Evolutionary conservation across 2,888 invertebrate genomes (phyloP).

Genomic region (Amorpha juglandis): DNA sequence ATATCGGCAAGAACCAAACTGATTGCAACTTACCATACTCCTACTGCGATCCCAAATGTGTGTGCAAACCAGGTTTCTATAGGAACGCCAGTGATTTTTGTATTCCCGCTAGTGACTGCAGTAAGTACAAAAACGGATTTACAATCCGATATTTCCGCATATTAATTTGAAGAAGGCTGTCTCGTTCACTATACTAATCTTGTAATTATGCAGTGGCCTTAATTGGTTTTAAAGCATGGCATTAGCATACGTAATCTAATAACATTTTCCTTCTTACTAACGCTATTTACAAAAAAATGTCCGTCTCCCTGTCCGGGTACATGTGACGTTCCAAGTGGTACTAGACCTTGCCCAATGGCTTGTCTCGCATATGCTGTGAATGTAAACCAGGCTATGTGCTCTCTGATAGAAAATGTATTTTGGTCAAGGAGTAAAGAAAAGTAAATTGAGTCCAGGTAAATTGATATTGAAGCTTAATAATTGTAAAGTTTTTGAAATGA

Average conservation of each 20-base stretch:
- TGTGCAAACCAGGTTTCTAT: constrained; percentile 44
- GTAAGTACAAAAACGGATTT: neutral
- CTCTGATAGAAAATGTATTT: constrained; percentile 44
- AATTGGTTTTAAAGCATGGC: no score
- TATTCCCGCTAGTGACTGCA: constrained; percentile 40
- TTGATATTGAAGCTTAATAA: neutral
- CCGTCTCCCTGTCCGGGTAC: constrained; percentile 45
- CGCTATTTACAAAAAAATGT: constrained; percentile 40
- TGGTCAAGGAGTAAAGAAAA: constrained; percentile 47
- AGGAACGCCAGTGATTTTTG: constrained; percentile 42
- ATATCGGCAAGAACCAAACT: constrained; percentile 32
- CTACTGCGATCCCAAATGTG: constrained; percentile 43
- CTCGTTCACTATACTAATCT: no score
- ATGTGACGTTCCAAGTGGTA: constrained; percentile 44
- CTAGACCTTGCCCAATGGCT: constrained; percentile 30
- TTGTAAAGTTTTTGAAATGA: no score
- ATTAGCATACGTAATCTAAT: no score
- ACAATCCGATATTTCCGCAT: no score
- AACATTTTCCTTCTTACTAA: no score
- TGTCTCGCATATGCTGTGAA: constrained; percentile 42
- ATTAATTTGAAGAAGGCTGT: no score
- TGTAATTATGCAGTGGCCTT: no score
- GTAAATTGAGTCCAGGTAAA: constrained; percentile 50
- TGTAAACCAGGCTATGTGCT: constrained; percentile 45
- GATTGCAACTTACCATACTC: constrained; percentile 33